These are phyloP conservation scores for Anorthoa munda DNA, from an alignment of 2,888 invertebrate genomes.

Conservation along the genomic window DNA sequence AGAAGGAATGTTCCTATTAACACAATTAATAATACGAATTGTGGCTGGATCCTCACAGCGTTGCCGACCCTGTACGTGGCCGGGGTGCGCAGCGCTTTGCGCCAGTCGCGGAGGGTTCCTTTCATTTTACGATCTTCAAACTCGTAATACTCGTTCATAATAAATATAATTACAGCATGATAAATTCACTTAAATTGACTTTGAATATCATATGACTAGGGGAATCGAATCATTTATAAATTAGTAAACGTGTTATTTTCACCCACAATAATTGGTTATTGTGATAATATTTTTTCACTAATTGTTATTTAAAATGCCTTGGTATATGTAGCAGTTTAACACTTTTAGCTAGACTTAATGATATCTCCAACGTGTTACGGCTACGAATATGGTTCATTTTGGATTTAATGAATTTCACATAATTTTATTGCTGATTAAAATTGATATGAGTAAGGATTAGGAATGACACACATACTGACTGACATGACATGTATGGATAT, in stretches of 20 bases:
- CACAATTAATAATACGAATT: constrained; percentile 93
- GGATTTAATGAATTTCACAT: constrained; percentile 46
- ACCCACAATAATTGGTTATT: constrained; percentile 6
- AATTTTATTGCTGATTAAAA: constrained; percentile 41
- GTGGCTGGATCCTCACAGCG: constrained; percentile 96
- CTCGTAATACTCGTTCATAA: constrained; percentile 88
- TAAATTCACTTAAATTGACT: constrained; percentile 55
- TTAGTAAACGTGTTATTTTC: constrained; percentile 32
- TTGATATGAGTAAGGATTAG: neutral
- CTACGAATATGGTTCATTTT: constrained; percentile 68
- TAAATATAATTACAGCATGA: constrained; percentile 67
- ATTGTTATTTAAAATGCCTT: constrained; percentile 21
- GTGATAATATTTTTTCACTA: constrained; percentile 40
- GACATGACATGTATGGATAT: neutral
- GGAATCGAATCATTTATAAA: constrained; percentile 40
- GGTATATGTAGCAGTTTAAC: constrained; percentile 35
- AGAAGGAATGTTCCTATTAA: constrained; percentile 93
- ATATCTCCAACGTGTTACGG: constrained; percentile 36
- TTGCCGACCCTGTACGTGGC: constrained; percentile 97
- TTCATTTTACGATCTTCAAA: constrained; percentile 87
- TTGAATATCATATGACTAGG: constrained; percentile 53
- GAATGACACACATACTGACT: neutral
- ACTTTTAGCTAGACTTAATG: constrained; percentile 34
- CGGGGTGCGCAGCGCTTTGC: constrained; percentile 96
- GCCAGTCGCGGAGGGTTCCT: constrained; percentile 94